A percentile compares a stretch with the other conserved stretches of the same genome.
These are phyloP conservation scores for Rhamphomyia laevipes DNA, from an alignment of 2,888 invertebrate genomes.

Conservation along the genomic window DNA sequence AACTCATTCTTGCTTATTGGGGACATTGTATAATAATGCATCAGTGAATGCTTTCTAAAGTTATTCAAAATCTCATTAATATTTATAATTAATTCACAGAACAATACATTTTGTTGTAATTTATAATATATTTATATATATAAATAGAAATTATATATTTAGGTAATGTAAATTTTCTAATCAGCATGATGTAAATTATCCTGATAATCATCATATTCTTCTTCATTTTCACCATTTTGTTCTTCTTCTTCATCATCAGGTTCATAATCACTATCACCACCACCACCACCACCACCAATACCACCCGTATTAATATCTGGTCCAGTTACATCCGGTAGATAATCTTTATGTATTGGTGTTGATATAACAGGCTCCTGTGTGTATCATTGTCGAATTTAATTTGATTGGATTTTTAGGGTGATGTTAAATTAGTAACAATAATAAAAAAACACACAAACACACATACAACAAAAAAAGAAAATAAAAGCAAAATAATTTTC, in stretches of 20 bases:
- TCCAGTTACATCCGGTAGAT: conserved; percentile 46
- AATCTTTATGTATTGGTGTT: conserved; percentile 43
- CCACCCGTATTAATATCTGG: conserved; percentile 41
- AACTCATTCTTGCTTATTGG: too few relatives aligned
- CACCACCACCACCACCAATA: conserved; percentile 9
- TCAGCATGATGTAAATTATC: conserved; percentile 37
- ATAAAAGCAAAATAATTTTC: background rate
- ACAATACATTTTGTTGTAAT: too few relatives aligned
- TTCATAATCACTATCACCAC: conserved; percentile 40
- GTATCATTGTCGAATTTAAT: conserved; percentile 2
- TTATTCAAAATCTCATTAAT: too few relatives aligned
- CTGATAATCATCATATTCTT: conserved; percentile 50
- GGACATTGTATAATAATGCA: too few relatives aligned
- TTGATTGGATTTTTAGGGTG: background rate
- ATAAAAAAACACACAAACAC: conserved; percentile 8
- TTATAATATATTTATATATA: too few relatives aligned
- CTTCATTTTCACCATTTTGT: conserved; percentile 47
- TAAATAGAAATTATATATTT: too few relatives aligned
- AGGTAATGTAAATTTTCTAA: conserved; percentile 16
- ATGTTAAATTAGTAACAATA: background rate
- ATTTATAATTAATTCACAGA: too few relatives aligned
- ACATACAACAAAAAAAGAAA: background rate
- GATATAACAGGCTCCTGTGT: conserved; percentile 39
- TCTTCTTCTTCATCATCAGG: conserved; percentile 40
- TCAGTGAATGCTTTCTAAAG: too few relatives aligned